phyloP scores from a whole-genome alignment of 2,113 vertebrate species.

The Thryonomys swinderianus region DNA sequence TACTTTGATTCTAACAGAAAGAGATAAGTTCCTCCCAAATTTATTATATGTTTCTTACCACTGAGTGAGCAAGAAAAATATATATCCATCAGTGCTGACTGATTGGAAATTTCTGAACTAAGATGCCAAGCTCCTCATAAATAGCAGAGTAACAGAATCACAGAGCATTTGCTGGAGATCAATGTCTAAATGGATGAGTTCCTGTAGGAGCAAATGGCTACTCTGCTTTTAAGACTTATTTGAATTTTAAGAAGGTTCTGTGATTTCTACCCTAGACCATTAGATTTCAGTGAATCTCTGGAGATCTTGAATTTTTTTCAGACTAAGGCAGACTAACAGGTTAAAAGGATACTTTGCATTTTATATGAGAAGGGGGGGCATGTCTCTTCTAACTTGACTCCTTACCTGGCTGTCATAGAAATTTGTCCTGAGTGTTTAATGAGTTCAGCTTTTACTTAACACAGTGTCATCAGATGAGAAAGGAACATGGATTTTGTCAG shows the following conservation, averaged over 20 bases:
- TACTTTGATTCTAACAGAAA: constrained; percentile 69
- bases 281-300: constrained; percentile 16
- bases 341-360: background rate
- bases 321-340: background rate
- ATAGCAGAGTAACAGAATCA: constrained; percentile 69
- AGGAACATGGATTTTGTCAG: background rate
- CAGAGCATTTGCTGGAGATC: constrained; percentile 61
- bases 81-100: constrained; percentile 69
- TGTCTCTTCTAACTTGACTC: background rate
- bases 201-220: constrained; percentile 72
- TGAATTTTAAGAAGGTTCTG: constrained; percentile 64
- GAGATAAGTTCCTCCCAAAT: constrained; percentile 69
- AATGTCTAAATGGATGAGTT: constrained; percentile 76
- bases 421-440: background rate
- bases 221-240: no score
- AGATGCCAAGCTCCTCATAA: constrained; percentile 62
- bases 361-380: background rate
- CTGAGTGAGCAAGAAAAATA: constrained; percentile 76
- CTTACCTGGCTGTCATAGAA: background rate
- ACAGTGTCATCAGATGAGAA: constrained; percentile 32
- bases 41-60: constrained; percentile 74
- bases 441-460: background rate
- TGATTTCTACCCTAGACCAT: constrained; percentile 52
- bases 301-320: constrained; percentile 36
- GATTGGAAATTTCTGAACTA: constrained; percentile 73